These are phyloP conservation scores for Carassius carassius DNA, from an alignment of 2,113 vertebrate genomes.

Conservation along the genomic window DNA sequence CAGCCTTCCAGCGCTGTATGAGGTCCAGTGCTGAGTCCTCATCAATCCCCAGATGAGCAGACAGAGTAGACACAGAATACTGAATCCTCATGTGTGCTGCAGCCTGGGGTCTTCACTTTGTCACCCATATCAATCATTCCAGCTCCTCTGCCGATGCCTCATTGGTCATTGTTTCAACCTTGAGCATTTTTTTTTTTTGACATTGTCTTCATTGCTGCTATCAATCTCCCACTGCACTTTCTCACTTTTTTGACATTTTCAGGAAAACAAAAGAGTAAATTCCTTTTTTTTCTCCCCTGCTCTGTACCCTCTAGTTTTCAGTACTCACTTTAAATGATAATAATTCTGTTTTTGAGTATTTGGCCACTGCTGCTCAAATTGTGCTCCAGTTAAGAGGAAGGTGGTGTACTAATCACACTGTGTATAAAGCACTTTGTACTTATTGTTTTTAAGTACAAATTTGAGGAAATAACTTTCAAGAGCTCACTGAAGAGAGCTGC, in stretches of 20 bases:
- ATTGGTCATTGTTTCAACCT: constrained; percentile 68
- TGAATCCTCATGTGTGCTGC: constrained; percentile 48
- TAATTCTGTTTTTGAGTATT: neutral
- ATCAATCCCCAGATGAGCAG: constrained; percentile 28
- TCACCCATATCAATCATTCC: constrained; percentile 67
- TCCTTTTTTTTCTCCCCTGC: neutral
- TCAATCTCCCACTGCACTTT: constrained; percentile 58
- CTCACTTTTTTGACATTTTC: neutral
- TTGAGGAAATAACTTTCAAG: constrained; percentile 10
- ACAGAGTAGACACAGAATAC: constrained; percentile 22
- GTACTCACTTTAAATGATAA: neutral
- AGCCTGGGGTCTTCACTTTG: constrained; percentile 55
- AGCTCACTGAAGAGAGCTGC: neutral
- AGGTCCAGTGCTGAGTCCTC: constrained; percentile 10
- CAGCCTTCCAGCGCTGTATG: neutral
- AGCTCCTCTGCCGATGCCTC: constrained; percentile 54
- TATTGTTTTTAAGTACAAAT: neutral
- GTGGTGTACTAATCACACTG: neutral
- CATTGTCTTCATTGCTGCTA: constrained; percentile 49
- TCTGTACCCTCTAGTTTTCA: constrained; percentile 8
- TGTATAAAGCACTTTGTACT: constrained; percentile 22
- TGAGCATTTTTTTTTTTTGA: constrained; percentile 46
- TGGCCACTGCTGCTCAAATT: constrained; percentile 20
- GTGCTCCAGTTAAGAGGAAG: neutral
- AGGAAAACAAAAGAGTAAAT: neutral